These are phyloP conservation scores for Caenorhabditis sp. DNA, from an alignment of 2,888 invertebrate genomes.

Conservation along the genomic window DNA sequence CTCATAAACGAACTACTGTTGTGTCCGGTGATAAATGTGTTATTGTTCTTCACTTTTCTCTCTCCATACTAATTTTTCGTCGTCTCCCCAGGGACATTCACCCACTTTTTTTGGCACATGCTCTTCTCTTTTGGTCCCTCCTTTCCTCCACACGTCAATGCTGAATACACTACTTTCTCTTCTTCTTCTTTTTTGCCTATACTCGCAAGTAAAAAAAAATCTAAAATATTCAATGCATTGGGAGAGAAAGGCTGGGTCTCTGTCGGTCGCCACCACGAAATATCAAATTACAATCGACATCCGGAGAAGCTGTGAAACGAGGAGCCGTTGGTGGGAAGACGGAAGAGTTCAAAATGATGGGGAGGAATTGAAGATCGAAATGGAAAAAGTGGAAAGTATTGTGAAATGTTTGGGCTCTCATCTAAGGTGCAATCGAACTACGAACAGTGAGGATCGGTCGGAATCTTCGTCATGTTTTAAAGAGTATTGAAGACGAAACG, in stretches of 20 bases:
- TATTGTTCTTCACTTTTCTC: conserved; percentile 49
- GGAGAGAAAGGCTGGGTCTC: conserved; percentile 25
- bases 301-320: conserved; percentile 54
- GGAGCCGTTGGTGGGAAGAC: conserved; percentile 1
- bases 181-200: conserved; percentile 17
- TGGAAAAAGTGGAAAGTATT: conserved; percentile 19
- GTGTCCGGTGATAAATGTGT: conserved; percentile 57
- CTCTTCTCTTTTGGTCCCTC: conserved; percentile 32
- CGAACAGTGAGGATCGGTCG: no score
- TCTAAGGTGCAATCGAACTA: no score
- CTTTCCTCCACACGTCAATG: conserved; percentile 41
- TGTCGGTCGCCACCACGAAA: conserved; percentile 35
- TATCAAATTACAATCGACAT: conserved; percentile 61
- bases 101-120: conserved; percentile 41
- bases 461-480: no score
- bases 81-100: conserved; percentile 35
- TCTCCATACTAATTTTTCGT: conserved; percentile 39
- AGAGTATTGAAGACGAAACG: no score
- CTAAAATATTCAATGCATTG: conserved; percentile 50
- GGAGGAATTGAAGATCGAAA: conserved; percentile 4
- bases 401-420: background rate
- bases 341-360: conserved; percentile 17
- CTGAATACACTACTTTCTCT: conserved; percentile 44
- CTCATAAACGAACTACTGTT: conserved; percentile 54
- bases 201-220: conserved; percentile 50